Evolutionary conservation across 2,113 vertebrate species (phyloP), one percentile per base, ranked within the genome.

Genomic region (Platysteira castanea): DNA sequence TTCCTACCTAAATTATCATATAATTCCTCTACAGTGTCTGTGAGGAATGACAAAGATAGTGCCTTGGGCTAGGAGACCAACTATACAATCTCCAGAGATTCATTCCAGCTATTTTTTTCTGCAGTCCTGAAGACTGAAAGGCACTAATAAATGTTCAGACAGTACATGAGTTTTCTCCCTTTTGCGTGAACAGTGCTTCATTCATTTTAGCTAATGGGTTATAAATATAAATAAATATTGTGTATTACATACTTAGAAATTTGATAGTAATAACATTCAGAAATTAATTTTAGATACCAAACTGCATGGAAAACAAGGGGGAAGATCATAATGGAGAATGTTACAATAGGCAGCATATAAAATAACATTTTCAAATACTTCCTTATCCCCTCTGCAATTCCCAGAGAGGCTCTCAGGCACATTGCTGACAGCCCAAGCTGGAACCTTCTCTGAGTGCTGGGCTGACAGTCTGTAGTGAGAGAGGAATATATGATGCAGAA

Each of bases 1-100:
- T 50, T 71, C 35, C 56, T 60, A 57, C 39, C 30, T 44, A 60
- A 84, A 77, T 77, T 77, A 87, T 67, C 84, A 63, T 47, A 1
- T 81, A 70, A 64, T 74, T 92, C 59, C 50, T 83, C 59, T 61
- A 65, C 41, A 24, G 33, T 8, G 5, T 56, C 64, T 92, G 71
- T 70, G 46, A 95, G 47, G 71, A 95, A 95, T 86, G 52, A 92
- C 73, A 95, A 92, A 93, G 80, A 84, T 6, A 84, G 33, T 41
- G 96, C 96, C 94, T 87, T 90, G 60, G 89, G 94, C 93, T 88
- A 90, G 21, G 39, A 95, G 52, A 69, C 22, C 2, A 2, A 22
- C 27, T 59, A 26, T n/a, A 81, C 30, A 50, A 41, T 82, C 91
- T 92, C 93, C 76, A 81, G 93, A 81, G 96, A 60, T 56, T 93